Evolutionary conservation across 2,888 invertebrate species (phyloP), one percentile per base, ranked within the genome.

Genomic region (Leptarthrus brevirostris): DNA sequence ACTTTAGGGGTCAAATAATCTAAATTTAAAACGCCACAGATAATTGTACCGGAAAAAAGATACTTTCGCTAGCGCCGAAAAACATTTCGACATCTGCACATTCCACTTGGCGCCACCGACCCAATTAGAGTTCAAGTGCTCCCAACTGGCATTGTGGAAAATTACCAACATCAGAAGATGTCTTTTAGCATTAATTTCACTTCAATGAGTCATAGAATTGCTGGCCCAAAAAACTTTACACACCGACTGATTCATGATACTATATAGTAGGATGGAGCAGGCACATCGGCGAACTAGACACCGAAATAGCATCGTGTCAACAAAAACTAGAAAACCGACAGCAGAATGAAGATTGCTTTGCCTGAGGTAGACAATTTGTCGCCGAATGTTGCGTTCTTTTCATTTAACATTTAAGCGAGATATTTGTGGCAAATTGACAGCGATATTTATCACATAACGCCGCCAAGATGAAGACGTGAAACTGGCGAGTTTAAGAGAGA

Each of bases 321-420:
- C 40, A 40, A 40, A 40, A 40, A 40, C 40, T 40, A 40, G 40
- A 40, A 40, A 40, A 40, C 40, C 6, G 12, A 12, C 40, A 40
- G 12, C 40, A 40, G 40, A n/a, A n/a, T 40, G 40, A 40, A 12
- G 40, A 30, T 0, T 56, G 56, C 16, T 30, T 6, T 56, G 30
- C 16, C 14, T 36, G 58, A 36, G 58, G 18, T 36, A 58, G 58
- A 58, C 58, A 36, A 58, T 36, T 36, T 58, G 58, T 58, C 58
- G 58, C 36, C 58, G 16, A 36, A 18, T 36, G 36, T 58, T 40
- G 34, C 18, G 34, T 58, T 58, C 36, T 58, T 10, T 34, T 54
- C n/a, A 20, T 12, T 54, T 6, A 5, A 5, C 20, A 18, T 58
- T 36, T 30, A 18, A 18, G n/a, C 12, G 40, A 40, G 40, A 12